These are phyloP conservation scores for Escarpia spicata DNA, from an alignment of 2,888 invertebrate genomes.

Conservation along the genomic window DNA sequence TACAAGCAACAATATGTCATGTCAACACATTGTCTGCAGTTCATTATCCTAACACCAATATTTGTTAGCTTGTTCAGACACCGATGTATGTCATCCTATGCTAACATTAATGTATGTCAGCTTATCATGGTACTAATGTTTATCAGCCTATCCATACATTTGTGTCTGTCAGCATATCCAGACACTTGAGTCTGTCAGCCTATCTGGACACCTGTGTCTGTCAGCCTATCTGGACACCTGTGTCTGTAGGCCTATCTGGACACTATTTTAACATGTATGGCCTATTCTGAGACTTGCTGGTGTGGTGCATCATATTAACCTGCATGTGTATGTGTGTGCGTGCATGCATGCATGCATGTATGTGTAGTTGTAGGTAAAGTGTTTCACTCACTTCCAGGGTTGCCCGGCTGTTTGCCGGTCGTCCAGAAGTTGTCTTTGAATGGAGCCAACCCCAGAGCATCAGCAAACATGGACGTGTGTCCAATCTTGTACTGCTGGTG, in stretches of 20 bases:
- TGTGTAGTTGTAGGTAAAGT: neutral
- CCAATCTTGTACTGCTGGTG: conserved; percentile 52
- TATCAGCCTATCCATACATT: neutral
- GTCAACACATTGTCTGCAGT: neutral
- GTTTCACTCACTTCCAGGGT: conserved; percentile 44
- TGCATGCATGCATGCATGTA: neutral
- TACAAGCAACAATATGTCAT: neutral
- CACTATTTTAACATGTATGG: too few relatives aligned
- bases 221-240: too few relatives aligned
- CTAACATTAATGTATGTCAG: neutral
- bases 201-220: too few relatives aligned
- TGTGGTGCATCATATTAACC: neutral
- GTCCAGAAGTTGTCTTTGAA: conserved; percentile 59
- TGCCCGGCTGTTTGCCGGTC: conserved; percentile 48
- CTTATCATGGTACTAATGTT: neutral
- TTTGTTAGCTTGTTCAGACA: neutral
- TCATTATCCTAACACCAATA: too few relatives aligned
- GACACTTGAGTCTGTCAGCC: too few relatives aligned
- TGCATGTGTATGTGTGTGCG: neutral
- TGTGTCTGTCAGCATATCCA: neutral
- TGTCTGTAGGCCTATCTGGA: too few relatives aligned
- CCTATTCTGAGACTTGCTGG: too few relatives aligned
- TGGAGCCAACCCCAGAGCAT: conserved; percentile 52
- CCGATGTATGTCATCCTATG: neutral
- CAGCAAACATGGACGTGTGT: conserved; percentile 51